Evolutionary conservation across 2,113 vertebrate species (phyloP).

Genomic region (Vulpes lagopus): DNA sequence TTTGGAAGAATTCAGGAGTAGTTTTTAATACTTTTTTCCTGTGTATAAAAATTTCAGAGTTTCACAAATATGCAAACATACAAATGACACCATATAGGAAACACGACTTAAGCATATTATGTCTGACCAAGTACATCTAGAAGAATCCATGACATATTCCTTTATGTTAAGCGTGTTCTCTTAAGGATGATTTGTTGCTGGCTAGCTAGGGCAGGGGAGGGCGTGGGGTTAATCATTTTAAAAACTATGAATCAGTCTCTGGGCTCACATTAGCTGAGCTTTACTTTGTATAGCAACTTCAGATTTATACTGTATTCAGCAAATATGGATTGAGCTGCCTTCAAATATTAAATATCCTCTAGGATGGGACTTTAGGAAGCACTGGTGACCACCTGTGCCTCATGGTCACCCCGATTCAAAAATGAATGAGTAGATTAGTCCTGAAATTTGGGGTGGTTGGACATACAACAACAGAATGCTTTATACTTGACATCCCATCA

Average conservation of each 20-base stretch:
- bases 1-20: not conserved
- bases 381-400: not conserved
- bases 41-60: not conserved
- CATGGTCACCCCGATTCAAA: not conserved
- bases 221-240: slow-evolving; percentile 48
- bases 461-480: not conserved
- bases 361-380: not conserved
- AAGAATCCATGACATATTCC: not conserved
- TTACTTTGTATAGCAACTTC: slow-evolving; percentile 24
- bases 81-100: not conserved
- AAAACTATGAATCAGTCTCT: slow-evolving; percentile 69
- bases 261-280: not conserved
- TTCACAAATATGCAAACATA: not conserved
- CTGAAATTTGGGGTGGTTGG: not conserved
- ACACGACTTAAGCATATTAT: not conserved
- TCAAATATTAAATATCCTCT: not conserved
- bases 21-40: not conserved
- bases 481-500: not conserved
- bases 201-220: not conserved
- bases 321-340: not conserved
- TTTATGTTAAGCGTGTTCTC: not conserved
- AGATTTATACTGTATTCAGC: slow-evolving; percentile 43
- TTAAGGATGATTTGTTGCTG: not conserved
- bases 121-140: not conserved
- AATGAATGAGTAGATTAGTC: not conserved